These are phyloP conservation scores for Apeira syringaria DNA, from an alignment of 2,888 invertebrate genomes.

Conservation along the genomic window DNA sequence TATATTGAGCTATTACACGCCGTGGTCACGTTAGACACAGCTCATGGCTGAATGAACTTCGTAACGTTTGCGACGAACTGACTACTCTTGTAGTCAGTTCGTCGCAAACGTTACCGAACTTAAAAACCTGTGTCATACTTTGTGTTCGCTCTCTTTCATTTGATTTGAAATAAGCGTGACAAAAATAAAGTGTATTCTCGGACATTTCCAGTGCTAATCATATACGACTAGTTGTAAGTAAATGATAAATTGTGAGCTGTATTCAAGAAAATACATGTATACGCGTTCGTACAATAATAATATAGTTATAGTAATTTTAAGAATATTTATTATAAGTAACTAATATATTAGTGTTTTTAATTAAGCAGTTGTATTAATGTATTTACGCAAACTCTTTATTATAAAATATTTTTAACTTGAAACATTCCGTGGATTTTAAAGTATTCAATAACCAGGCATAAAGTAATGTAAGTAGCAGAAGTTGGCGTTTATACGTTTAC, in stretches of 20 bases:
- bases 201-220: slow-evolving; percentile 29
- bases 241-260: slow-evolving; percentile 63
- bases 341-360: slow-evolving; percentile 53
- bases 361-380: slow-evolving; percentile 53
- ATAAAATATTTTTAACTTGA: slow-evolving; percentile 31
- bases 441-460: slow-evolving; percentile 31
- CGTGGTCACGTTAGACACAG: too few species aligned
- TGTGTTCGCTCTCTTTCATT: too few species aligned
- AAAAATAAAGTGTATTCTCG: slow-evolving; percentile 12
- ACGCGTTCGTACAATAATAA: slow-evolving; percentile 81
- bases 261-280: slow-evolving; percentile 77
- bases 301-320: slow-evolving; percentile 60
- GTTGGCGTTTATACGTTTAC: slow-evolving; percentile 19
- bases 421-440: slow-evolving; percentile 44
- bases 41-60: too few species aligned
- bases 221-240: slow-evolving; percentile 26
- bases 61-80: too few species aligned
- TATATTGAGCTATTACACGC: too few species aligned
- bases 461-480: slow-evolving; percentile 7
- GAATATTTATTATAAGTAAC: slow-evolving; percentile 73
- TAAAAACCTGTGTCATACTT: too few species aligned
- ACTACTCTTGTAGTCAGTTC: too few species aligned
- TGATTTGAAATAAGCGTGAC: slow-evolving; percentile 21
- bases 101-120: too few species aligned
- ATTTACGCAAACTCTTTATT: slow-evolving; percentile 40